Base-by-base conservation (phyloP, 1,140 invertebrate genomes). In the Cotesia typhae region DNA sequence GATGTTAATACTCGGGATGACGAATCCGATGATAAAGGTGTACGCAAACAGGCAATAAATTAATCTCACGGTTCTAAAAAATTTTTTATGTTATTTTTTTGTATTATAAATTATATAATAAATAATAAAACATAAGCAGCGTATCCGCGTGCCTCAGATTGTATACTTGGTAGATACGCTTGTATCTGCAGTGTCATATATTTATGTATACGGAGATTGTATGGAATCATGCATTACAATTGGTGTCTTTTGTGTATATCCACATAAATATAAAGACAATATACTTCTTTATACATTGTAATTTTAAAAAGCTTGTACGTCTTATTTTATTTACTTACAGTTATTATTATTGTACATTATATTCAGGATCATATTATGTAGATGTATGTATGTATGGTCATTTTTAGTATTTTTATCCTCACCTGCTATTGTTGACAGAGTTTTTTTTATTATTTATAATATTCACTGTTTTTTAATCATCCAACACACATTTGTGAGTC, bases 401-500 rank as follows among this genome's bases (percentile, higher is more conserved):
- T 57, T 57, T 57, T 12, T 57, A 5, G 20, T 57, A 17, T 57
- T 14, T 17, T 17, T 17, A 57, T 57, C n/a, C 20, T 57, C 20
- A 57, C 53, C 53, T 57, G 20, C 53, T 57, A 57, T 57, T 57
- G 53, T 57, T 57, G 53, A 57, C 53, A 57, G 53, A 57, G 53
- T 12, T 17, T 57, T 57, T 57, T 20, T 20, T 20, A 12, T 12
- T 14, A n/a, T 17, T 17, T 20, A 57, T 20, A n/a, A 52, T 9
- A 52, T 52, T 52, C 51, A 52, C 9, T n/a, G 51, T 52, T 52
- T 17, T 57, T 57, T 57, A 57, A 20, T 12, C 9, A 14, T 6
- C 53, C 5, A 57, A 57, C 53, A 47, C 41, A 47, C 41, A 10
- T 47, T 47, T 47, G 10, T 47, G 41, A 47, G 4, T 47, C 41